Evolutionary conservation across 2,888 invertebrate species (phyloP).

Genomic region (Dione juno): DNA sequence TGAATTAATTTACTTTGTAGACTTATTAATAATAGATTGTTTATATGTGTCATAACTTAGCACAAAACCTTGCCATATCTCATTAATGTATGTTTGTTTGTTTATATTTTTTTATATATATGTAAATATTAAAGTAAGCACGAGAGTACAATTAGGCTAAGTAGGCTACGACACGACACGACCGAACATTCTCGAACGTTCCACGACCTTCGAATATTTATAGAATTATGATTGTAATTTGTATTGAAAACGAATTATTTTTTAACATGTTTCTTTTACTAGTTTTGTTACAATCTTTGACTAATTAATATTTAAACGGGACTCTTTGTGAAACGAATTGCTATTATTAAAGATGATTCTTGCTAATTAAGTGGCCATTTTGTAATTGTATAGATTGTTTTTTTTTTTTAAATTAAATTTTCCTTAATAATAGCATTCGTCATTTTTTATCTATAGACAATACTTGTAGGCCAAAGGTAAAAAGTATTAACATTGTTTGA

Average conservation of each 20-base stretch:
- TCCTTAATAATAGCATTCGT: conserved; percentile 36
- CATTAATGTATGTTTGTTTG: conserved; percentile 36
- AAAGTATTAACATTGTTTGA: conserved; percentile 67
- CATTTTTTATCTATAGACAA: conserved; percentile 54
- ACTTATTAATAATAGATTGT: conserved; percentile 11
- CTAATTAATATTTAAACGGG: conserved; percentile 33
- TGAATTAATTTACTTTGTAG: conserved; percentile 30
- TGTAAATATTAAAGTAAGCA: conserved; percentile 45
- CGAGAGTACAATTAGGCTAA: conserved; percentile 78
- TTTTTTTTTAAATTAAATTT: neutral
- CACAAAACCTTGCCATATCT: conserved; percentile 62
- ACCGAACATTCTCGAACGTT: conserved; percentile 67
- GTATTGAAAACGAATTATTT: conserved; percentile 24
- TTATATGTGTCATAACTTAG: conserved; percentile 27
- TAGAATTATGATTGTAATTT: conserved; percentile 26
- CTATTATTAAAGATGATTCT: conserved; percentile 49
- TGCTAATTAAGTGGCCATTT: neutral
- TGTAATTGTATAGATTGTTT: neutral
- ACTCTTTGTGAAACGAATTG: conserved; percentile 51
- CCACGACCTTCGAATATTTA: conserved; percentile 47
- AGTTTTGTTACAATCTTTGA: conserved; percentile 26
- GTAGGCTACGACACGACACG: conserved; percentile 53
- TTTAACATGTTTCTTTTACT: conserved; percentile 34
- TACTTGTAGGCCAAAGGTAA: conserved; percentile 71
- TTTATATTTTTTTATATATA: conserved; percentile 49